These are phyloP conservation scores for Saccostrea cuccullata DNA, from an alignment of 1,140 invertebrate genomes.

Conservation along the genomic window DNA sequence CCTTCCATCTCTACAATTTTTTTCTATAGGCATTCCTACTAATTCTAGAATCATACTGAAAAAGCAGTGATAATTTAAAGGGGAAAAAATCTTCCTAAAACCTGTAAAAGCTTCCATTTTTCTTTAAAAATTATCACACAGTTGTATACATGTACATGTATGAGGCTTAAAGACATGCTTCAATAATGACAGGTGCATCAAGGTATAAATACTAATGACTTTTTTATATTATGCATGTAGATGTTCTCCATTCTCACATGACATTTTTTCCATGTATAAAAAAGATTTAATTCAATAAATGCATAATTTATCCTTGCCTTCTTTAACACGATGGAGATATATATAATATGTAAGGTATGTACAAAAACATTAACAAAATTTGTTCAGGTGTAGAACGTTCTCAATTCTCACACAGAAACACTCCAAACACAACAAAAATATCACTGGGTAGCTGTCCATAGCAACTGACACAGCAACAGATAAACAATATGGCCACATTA, in stretches of 20 bases:
- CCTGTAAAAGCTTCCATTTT: no score
- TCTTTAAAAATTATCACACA: not conserved
- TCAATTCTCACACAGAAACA: constrained; percentile 26
- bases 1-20: no score
- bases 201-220: not conserved
- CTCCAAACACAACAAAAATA: not conserved
- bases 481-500: constrained; percentile 3
- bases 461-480: not conserved
- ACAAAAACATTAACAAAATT: constrained; percentile 12
- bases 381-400: constrained; percentile 26
- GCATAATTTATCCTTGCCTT: not conserved
- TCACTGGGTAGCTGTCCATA: not conserved
- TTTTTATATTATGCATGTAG: constrained; percentile 5
- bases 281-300: not conserved
- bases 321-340: not conserved
- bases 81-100: no score
- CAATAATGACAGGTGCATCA: not conserved
- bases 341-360: not conserved
- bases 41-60: no score
- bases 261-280: not conserved
- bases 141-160: constrained; percentile 21
- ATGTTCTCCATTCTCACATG: constrained; percentile 19
- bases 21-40: no score
- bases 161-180: not conserved
- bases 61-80: no score